Evolutionary conservation across 2,797 vertebrate species (phyloP).

Genomic region (Xenentodon cancila): DNA sequence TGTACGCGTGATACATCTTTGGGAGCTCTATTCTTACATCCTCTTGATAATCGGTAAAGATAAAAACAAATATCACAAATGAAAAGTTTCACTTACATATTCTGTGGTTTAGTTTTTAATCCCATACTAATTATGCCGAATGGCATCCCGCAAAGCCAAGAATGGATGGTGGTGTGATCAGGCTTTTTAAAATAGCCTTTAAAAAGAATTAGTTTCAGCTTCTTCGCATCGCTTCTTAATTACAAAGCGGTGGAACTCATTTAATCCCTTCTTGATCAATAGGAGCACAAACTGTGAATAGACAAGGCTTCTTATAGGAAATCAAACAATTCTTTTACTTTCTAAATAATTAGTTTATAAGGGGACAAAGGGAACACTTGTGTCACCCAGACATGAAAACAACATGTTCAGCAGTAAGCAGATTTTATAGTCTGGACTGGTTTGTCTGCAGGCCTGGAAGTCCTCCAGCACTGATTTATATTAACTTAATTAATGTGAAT

Average conservation of each 20-base stretch:
- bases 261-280: constrained; percentile 78
- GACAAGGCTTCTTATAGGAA: constrained; percentile 44
- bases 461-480: too few species aligned
- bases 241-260: constrained; percentile 63
- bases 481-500: too few species aligned
- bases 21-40: constrained; percentile 6
- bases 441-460: background rate
- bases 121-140: too few species aligned
- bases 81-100: too few species aligned
- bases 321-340: constrained; percentile 40
- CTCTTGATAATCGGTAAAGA: too few species aligned
- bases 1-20: too few species aligned
- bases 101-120: too few species aligned
- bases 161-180: constrained; percentile 13
- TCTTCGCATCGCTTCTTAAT: constrained; percentile 67
- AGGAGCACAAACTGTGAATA: constrained; percentile 48
- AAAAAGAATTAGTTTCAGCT: constrained; percentile 63
- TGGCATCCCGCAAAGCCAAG: background rate
- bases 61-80: too few species aligned
- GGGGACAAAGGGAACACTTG: constrained; percentile 47
- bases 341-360: constrained; percentile 17
- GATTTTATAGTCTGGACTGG: background rate
- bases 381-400: constrained; percentile 9
- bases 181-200: constrained; percentile 60
- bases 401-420: constrained; percentile 6